These are phyloP conservation scores for Mormyrops attenuatus DNA, from an alignment of 2,797 vertebrate species.

Conservation along the genomic window DNA sequence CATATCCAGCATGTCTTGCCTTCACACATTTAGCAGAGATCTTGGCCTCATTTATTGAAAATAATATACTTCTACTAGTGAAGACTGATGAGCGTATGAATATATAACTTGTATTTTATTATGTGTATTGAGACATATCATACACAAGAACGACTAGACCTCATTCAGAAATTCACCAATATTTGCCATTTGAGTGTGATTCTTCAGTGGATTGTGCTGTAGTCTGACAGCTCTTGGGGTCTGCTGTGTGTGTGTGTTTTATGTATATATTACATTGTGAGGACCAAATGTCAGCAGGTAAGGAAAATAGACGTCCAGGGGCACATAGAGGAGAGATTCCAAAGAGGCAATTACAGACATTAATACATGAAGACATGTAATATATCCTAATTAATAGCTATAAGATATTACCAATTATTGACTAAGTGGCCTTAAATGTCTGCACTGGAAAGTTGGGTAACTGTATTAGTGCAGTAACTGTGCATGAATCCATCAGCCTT, in stretches of 20 bases:
- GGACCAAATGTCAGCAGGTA: not conserved
- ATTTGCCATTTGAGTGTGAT: not conserved
- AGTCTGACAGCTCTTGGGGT: not conserved
- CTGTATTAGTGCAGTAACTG: not conserved
- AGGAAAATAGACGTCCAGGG: not conserved
- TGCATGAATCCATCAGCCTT: not conserved
- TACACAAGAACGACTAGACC: not conserved
- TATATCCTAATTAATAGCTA: not conserved
- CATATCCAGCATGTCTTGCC: not conserved
- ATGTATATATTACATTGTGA: not conserved
- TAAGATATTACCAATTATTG: not conserved
- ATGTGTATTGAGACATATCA: not conserved
- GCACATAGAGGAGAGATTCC: not conserved
- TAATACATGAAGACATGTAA: not conserved
- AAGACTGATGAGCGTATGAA: not conserved
- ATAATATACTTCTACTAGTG: not conserved
- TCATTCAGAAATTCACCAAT: not conserved
- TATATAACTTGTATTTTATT: not conserved
- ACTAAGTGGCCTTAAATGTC: not conserved
- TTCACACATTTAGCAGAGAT: not conserved
- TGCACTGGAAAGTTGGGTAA: not conserved
- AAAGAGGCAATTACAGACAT: not conserved
- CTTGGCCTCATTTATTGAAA: not conserved
- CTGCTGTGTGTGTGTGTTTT: not conserved
- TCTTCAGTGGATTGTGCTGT: not conserved